Evolutionary conservation across 2,113 vertebrate genomes (phyloP).

Genomic region (Aramus guarauna): DNA sequence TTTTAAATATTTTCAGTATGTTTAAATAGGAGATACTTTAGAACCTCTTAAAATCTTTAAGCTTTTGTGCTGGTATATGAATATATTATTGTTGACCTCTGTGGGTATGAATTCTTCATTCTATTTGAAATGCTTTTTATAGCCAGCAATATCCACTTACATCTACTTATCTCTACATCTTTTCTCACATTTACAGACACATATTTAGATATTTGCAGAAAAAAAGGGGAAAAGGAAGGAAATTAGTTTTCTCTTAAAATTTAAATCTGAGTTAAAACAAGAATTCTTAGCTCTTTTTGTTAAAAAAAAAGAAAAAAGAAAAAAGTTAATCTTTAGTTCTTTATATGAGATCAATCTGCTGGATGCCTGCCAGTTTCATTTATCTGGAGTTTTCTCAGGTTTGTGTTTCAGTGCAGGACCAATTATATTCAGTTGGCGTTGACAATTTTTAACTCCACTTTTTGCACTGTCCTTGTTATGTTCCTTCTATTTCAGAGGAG

Average conservation of each 20-base stretch:
- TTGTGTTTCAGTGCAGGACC: neutral
- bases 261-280: neutral
- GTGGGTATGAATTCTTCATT: neutral
- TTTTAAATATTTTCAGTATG: neutral
- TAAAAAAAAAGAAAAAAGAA: too few species aligned
- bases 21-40: neutral
- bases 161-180: neutral
- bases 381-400: neutral
- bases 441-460: neutral
- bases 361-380: neutral
- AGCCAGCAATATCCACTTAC: neutral
- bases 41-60: neutral
- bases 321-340: neutral
- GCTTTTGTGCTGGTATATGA: neutral
- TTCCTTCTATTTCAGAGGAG: neutral
- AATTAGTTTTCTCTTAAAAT: neutral
- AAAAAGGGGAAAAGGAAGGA: neutral
- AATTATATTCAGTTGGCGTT: neutral
- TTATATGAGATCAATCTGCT: neutral
- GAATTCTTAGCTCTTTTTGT: neutral
- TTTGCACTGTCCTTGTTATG: neutral
- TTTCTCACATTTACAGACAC: neutral
- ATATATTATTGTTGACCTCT: neutral
- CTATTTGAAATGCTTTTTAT: neutral
- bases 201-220: neutral